phyloP scores from a whole-genome alignment of 2,797 vertebrate genomes.

The Florisuga fusca region DNA sequence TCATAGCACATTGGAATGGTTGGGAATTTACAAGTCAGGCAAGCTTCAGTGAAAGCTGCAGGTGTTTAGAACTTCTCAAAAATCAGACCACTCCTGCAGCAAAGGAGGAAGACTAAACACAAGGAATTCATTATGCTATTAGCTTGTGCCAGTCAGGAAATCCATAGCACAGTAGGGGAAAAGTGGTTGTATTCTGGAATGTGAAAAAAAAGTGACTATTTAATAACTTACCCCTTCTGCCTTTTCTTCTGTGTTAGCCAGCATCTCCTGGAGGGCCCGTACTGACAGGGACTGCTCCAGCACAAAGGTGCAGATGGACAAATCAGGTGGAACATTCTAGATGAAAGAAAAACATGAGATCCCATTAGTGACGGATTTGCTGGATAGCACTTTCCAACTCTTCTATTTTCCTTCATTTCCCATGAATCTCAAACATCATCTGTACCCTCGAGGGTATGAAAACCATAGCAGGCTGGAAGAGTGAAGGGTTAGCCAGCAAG shows the following conservation, averaged over 20 bases:
- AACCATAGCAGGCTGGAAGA: not conserved
- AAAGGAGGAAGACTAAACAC: not conserved
- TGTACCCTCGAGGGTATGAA: not conserved
- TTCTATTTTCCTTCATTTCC: not conserved
- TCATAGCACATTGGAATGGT: not conserved
- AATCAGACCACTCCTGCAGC: not conserved
- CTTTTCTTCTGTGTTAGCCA: constrained; percentile 93
- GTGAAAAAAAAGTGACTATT: not conserved
- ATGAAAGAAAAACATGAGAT: constrained; percentile 17
- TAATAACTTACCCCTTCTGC: constrained; percentile 91
- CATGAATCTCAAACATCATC: not conserved
- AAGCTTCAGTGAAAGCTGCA: not conserved
- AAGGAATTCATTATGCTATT: not conserved
- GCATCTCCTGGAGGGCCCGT: constrained; percentile 94
- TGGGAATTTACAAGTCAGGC: not conserved
- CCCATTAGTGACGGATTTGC: not conserved
- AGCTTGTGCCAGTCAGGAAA: not conserved
- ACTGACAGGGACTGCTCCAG: constrained; percentile 95
- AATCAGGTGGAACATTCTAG: constrained; percentile 97
- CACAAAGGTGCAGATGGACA: constrained; percentile 96
- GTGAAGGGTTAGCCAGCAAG: not conserved
- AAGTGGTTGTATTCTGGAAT: not conserved
- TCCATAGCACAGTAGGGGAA: not conserved
- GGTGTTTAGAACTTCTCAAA: not conserved
- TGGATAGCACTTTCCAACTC: not conserved